Evolutionary conservation across 2,797 vertebrate genomes (phyloP).

Genomic region (Leuciscus waleckii): DNA sequence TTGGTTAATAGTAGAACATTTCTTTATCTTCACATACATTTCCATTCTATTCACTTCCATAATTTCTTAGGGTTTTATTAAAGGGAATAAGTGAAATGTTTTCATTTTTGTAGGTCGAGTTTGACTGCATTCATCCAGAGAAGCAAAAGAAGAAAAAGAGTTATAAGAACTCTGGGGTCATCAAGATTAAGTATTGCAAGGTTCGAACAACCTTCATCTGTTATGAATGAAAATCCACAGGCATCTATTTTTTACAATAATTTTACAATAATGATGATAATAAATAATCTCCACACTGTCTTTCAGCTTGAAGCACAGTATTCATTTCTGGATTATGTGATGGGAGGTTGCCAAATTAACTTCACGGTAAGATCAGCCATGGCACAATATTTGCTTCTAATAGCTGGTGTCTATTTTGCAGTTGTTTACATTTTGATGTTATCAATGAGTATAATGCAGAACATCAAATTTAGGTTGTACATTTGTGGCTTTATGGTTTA

Average conservation of each 20-base stretch:
- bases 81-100: background rate
- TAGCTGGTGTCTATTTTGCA: too few relatives aligned
- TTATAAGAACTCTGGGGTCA: constrained; percentile 91
- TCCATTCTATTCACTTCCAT: background rate
- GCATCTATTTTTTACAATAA: background rate
- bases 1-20: background rate
- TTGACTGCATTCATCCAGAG: constrained; percentile 90
- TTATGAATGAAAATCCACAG: background rate
- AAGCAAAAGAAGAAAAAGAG: constrained; percentile 94
- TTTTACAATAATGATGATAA: background rate
- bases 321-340: constrained; percentile 92
- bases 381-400: background rate
- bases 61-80: background rate
- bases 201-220: constrained; percentile 68
- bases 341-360: constrained; percentile 96
- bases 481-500: background rate
- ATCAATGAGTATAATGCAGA: too few relatives aligned
- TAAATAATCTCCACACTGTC: background rate
- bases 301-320: constrained; percentile 83
- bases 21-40: background rate
- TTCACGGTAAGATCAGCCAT: constrained; percentile 84
- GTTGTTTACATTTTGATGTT: too few relatives aligned
- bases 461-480: background rate
- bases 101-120: constrained; percentile 77
- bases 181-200: constrained; percentile 86